Evolutionary conservation across 2,797 vertebrate species (phyloP).

Genomic region (Eupleurogrammus muticus): DNA sequence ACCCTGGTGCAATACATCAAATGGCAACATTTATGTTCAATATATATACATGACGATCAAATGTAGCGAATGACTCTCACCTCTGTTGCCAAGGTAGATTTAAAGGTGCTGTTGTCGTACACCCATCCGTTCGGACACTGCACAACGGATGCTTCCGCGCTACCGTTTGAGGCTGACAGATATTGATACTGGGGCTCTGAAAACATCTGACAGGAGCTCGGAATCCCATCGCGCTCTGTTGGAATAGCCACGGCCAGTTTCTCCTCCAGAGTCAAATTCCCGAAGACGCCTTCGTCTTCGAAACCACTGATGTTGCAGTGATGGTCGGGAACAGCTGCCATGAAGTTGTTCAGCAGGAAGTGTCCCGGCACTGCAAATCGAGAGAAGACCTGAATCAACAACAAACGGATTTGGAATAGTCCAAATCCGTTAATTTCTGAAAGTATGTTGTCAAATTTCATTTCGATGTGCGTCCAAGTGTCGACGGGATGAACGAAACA

Average conservation of each 20-base stretch:
- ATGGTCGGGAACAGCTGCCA: slow-evolving; percentile 88
- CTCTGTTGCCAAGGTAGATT: slow-evolving; percentile 90
- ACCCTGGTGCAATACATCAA: no score
- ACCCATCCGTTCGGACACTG: slow-evolving; percentile 90
- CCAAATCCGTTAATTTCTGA: slow-evolving; percentile 89
- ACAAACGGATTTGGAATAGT: slow-evolving; percentile 86
- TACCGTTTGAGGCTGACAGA: slow-evolving; percentile 59
- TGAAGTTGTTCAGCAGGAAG: slow-evolving; percentile 92
- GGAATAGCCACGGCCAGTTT: slow-evolving; percentile 84
- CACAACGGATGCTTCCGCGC: slow-evolving; percentile 41
- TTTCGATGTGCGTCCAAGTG: slow-evolving; percentile 57
- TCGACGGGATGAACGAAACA: not conserved
- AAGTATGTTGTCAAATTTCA: slow-evolving; percentile 91
- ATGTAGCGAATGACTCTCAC: slow-evolving; percentile 72
- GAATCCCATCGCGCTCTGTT: slow-evolving; percentile 77
- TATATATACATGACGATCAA: no score
- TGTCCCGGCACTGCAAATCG: slow-evolving; percentile 88
- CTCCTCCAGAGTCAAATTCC: slow-evolving; percentile 85
- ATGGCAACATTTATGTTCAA: no score
- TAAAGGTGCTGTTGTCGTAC: slow-evolving; percentile 89
- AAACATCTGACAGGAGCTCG: slow-evolving; percentile 88
- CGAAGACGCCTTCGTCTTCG: slow-evolving; percentile 67
- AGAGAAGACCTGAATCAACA: slow-evolving; percentile 83
- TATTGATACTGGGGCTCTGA: slow-evolving; percentile 72
- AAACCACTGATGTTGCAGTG: slow-evolving; percentile 83